phyloP scores from a whole-genome alignment of 2,113 vertebrate species.

The Dinomys branickii region DNA sequence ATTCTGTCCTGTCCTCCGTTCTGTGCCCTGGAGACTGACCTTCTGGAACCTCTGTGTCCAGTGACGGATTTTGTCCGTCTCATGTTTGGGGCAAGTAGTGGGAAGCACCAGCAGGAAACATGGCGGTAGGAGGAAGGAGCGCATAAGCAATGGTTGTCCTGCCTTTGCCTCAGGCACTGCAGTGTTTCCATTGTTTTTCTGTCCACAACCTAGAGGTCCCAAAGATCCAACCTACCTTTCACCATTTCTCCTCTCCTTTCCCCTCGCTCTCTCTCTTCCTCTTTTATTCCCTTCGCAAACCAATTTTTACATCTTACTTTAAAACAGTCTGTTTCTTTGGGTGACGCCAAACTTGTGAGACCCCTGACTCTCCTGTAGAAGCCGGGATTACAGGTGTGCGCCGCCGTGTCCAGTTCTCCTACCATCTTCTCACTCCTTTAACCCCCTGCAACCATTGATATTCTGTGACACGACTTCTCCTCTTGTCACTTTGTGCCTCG shows the following conservation, averaged over 20 bases:
- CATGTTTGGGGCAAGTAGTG: background rate
- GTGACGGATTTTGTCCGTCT: background rate
- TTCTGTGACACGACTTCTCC: background rate
- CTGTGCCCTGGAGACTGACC: background rate
- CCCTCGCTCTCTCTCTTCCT: background rate
- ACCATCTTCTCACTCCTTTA: accelerated
- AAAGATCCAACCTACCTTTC: background rate
- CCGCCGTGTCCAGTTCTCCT: background rate
- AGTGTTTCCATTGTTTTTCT: background rate
- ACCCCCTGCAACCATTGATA: background rate
- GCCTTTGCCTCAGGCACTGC: background rate
- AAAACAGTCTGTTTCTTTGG: background rate
- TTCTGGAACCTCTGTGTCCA: accelerated
- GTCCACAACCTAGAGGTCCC: background rate
- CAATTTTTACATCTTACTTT: background rate
- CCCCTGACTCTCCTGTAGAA: background rate
- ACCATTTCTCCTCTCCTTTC: background rate
- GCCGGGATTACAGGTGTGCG: no score
- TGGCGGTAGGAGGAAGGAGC: background rate
- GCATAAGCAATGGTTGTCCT: background rate
- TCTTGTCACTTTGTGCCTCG: background rate
- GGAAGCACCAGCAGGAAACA: background rate
- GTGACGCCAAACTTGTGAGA: background rate
- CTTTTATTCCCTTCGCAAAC: background rate
- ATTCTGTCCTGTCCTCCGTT: no score